Evolutionary conservation across 1,140 invertebrate species (phyloP), one percentile per base, ranked within the genome.

Genomic region (Streblospio benedicti): DNA sequence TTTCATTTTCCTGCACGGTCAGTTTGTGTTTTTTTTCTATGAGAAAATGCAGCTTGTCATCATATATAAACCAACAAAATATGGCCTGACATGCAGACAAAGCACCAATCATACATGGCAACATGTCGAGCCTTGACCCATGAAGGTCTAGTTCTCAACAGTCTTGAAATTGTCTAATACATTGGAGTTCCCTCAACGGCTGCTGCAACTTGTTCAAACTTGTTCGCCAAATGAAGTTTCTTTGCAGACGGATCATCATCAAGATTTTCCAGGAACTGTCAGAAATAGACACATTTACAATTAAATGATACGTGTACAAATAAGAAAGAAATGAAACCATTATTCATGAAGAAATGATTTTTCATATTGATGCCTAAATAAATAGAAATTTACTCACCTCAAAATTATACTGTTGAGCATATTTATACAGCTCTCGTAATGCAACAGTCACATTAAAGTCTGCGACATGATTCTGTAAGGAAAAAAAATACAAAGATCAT

Each of bases 391-490:
- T 5, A 57, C 44, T 53, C 43, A 64, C 62, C 62, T 64, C 62
- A 31, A 51, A 45, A 20, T 35, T 54, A 38, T 64, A 64, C 50
- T 61, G 59, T 16, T 25, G 20, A 14, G 59, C 59, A 57, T 61
- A 64, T 35, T 86, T 86, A 74, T 95, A 96, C 58, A 96, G 81
- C 78, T 96, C 92, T 74, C 93, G 87, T 57, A 96, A 82, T 60
- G 93, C 91, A 79, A 90, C 92, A 79, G 93, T 93, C 68, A 90
- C 92, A 73, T 94, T 95, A 77, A 95, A 96, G 80, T 95, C 91
- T 60, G 88, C 87, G 51, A 88, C 86, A 77, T 96, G 92, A 69
- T 91, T 83, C 84, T 92, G 81, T 55, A 81, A 81, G 44, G 67
- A 59, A 45, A 60, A 32, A 38, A 31, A 63, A 31, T 12, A 25